These are phyloP conservation scores for Periophthalmodon schlosseri DNA, from an alignment of 2,113 vertebrate species.

Conservation along the genomic window DNA sequence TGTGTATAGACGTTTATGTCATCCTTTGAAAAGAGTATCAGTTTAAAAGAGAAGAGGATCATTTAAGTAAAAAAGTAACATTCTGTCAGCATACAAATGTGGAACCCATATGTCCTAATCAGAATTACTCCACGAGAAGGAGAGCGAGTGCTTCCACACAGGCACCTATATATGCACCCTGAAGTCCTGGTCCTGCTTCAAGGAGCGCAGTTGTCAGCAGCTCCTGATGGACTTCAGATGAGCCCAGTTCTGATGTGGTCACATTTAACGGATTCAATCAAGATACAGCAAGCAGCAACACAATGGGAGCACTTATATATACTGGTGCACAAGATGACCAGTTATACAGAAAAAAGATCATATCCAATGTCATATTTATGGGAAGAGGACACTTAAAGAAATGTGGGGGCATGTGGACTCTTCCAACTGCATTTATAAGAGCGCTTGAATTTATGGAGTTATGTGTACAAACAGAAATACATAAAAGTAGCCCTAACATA, in stretches of 20 bases:
- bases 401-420: conserved; percentile 9
- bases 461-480: too few relatives aligned
- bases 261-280: conserved; percentile 40
- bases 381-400: conserved; percentile 37
- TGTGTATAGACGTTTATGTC: conserved; percentile 3
- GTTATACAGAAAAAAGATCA: conserved; percentile 29
- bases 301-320: conserved; percentile 46
- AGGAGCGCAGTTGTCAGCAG: conserved; percentile 37
- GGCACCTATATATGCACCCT: conserved; percentile 18
- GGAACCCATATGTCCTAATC: conserved; percentile 8
- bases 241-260: conserved; percentile 52
- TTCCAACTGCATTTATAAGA: conserved; percentile 7
- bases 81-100: conserved; percentile 1
- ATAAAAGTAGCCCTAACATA: too few relatives aligned
- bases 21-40: not conserved
- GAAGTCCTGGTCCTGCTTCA: conserved; percentile 37
- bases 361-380: conserved; percentile 36
- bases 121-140: conserved; percentile 26
- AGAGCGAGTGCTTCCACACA: not conserved
- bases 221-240: conserved; percentile 53
- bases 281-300: conserved; percentile 39
- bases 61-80: conserved; percentile 9
- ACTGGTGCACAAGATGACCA: conserved; percentile 24
- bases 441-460: not conserved
- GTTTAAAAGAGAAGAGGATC: not conserved